Evolutionary conservation across 1,140 invertebrate genomes (phyloP).

Genomic region (Antheraea pernyi): DNA sequence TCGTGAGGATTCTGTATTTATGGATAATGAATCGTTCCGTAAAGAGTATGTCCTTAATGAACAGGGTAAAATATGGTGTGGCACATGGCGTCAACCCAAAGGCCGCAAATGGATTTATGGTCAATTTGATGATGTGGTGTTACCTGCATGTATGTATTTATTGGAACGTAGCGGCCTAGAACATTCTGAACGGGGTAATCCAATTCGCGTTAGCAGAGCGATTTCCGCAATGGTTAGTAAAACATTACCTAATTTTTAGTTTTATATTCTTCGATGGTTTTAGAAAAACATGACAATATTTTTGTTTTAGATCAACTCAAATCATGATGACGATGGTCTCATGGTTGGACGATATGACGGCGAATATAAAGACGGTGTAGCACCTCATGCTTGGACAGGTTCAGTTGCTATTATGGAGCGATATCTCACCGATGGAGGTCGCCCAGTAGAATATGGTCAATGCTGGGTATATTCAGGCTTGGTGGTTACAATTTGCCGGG

Average conservation of each 20-base stretch:
- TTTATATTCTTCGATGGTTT: neutral
- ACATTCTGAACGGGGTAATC: constrained; percentile 83
- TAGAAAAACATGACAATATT: constrained; percentile 1
- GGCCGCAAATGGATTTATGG: constrained; percentile 88
- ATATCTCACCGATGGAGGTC: constrained; percentile 81
- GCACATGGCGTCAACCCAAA: constrained; percentile 82
- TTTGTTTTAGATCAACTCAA: constrained; percentile 78
- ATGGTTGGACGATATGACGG: constrained; percentile 87
- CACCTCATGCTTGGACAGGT: constrained; percentile 85
- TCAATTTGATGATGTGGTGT: constrained; percentile 85
- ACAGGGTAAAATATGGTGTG: constrained; percentile 88
- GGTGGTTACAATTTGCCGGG: constrained; percentile 83
- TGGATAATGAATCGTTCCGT: constrained; percentile 82
- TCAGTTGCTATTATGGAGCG: constrained; percentile 85
- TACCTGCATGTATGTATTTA: constrained; percentile 83
- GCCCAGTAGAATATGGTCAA: constrained; percentile 89
- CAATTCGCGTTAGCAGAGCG: constrained; percentile 84
- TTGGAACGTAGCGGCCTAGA: constrained; percentile 82
- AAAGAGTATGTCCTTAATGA: constrained; percentile 89
- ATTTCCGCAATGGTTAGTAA: constrained; percentile 84
- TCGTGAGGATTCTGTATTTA: constrained; percentile 83
- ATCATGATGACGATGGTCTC: constrained; percentile 83
- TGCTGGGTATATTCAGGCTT: constrained; percentile 91
- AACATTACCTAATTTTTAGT: neutral
- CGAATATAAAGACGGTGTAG: constrained; percentile 85